phyloP scores from a whole-genome alignment of 2,888 invertebrate genomes.

The Pelosia muscerda region DNA sequence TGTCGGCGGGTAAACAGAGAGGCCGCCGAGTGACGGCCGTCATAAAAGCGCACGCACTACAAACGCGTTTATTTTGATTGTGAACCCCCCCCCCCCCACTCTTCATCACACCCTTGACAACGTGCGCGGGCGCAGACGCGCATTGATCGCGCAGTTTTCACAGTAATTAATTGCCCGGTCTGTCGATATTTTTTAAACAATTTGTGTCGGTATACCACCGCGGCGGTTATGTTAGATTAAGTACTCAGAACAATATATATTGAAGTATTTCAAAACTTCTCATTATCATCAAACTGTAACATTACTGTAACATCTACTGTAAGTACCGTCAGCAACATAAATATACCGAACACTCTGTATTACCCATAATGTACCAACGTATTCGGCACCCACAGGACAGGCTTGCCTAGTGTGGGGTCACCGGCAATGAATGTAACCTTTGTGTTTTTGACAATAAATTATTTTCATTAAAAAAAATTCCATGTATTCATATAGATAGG shows the following conservation, averaged over 20 bases:
- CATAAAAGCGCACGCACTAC: conserved; percentile 50
- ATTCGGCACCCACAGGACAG: no score
- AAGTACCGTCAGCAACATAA: no score
- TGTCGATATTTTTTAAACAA: not conserved
- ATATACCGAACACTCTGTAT: no score
- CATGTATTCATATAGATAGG: no score
- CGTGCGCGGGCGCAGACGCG: conserved; percentile 17
- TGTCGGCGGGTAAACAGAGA: conserved; percentile 43
- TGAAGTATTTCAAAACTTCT: not conserved
- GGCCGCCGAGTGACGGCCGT: conserved; percentile 45
- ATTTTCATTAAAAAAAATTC: no score
- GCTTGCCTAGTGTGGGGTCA: no score
- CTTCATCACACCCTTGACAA: conserved; percentile 7
- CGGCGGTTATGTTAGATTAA: not conserved
- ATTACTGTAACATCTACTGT: no score
- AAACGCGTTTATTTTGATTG: conserved; percentile 50
- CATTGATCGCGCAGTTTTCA: conserved; percentile 17
- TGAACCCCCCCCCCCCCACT: conserved; percentile 23
- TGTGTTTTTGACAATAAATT: no score
- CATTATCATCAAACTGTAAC: no score
- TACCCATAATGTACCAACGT: no score
- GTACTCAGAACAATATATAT: not conserved
- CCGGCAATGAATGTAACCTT: no score
- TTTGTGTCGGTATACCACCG: not conserved
- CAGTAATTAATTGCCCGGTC: not conserved